Percentiles rank a stretch among this genome's conserved stretches.
Conservation (phyloP, 2,797 vertebrate species). For the Otolemur crassicaudatus region DNA sequence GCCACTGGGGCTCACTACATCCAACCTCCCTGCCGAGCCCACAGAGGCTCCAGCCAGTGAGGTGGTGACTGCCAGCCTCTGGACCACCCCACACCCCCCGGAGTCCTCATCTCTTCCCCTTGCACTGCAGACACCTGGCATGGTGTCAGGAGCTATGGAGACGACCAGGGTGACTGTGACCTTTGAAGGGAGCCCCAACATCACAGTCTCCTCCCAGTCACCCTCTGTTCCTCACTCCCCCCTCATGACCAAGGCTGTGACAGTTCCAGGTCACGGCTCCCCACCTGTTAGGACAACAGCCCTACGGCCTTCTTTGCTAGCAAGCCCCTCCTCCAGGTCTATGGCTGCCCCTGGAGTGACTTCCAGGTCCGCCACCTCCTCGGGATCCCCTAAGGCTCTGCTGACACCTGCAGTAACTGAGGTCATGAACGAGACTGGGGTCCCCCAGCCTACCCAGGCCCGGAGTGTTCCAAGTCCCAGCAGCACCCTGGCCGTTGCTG, state of each 20-base stretch:
- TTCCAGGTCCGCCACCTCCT: background rate
- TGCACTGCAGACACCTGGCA: background rate
- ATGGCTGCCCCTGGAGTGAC: background rate
- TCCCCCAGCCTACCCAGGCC: background rate
- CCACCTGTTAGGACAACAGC: conserved; percentile 25
- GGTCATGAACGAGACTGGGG: conserved; percentile 1
- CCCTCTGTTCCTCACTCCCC: conserved; percentile 50
- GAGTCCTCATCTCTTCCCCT: background rate
- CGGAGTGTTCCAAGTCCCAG: conserved; percentile 12
- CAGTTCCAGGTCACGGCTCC: background rate
- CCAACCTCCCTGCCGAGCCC: background rate
- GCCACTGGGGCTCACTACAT: background rate
- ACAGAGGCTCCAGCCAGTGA: background rate
- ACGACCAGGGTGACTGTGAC: conserved; percentile 47
- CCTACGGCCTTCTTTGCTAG: background rate
- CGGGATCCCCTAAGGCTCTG: background rate
- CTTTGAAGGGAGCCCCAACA: conserved; percentile 31
- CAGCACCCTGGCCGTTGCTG: background rate
- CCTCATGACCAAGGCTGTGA: conserved; percentile 76
- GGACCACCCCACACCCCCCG: background rate
- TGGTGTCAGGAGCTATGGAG: background rate
- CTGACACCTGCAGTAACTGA: background rate
- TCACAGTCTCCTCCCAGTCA: conserved; percentile 49
- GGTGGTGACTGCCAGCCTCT: background rate
- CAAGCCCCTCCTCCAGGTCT: conserved; percentile 50